Conservation (phyloP, 2,888 invertebrate species). For the Hybos culiciformis region DNA sequence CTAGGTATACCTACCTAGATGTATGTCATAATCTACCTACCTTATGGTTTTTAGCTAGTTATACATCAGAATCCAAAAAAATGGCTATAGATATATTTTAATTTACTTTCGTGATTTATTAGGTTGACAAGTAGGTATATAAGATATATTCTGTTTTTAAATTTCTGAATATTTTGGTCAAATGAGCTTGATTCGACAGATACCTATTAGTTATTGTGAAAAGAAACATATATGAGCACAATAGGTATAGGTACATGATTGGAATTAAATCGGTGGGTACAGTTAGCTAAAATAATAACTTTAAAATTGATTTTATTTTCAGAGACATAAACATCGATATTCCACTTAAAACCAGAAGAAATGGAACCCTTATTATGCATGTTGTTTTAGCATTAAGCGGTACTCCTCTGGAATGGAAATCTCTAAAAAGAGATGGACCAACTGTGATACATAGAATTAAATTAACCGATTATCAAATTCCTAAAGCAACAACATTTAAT, state of each 20-base stretch:
- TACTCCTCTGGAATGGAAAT: slow-evolving; percentile 41
- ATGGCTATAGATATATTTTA: too few species aligned
- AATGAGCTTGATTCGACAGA: too few species aligned
- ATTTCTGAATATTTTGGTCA: too few species aligned
- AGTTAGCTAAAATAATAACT: neutral
- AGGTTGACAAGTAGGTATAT: too few species aligned
- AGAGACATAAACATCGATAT: slow-evolving; percentile 56
- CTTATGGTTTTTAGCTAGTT: too few species aligned
- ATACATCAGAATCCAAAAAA: too few species aligned
- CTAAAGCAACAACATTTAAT: slow-evolving; percentile 61
- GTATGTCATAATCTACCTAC: too few species aligned
- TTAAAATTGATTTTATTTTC: slow-evolving; percentile 16
- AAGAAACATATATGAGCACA: too few species aligned
- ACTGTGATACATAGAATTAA: slow-evolving; percentile 48
- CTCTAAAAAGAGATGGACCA: slow-evolving; percentile 44
- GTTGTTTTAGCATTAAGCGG: slow-evolving; percentile 51
- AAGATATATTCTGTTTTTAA: too few species aligned
- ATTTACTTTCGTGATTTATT: too few species aligned
- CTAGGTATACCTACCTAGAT: too few species aligned
- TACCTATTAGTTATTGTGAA: too few species aligned
- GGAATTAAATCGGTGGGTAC: neutral
- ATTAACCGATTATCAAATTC: slow-evolving; percentile 60
- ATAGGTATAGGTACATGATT: neutral
- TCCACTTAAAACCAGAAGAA: slow-evolving; percentile 59
- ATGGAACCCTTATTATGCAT: slow-evolving; percentile 74